These are phyloP conservation scores for Tragelaphus oryx DNA, from an alignment of 2,797 vertebrate genomes.

Conservation along the genomic window DNA sequence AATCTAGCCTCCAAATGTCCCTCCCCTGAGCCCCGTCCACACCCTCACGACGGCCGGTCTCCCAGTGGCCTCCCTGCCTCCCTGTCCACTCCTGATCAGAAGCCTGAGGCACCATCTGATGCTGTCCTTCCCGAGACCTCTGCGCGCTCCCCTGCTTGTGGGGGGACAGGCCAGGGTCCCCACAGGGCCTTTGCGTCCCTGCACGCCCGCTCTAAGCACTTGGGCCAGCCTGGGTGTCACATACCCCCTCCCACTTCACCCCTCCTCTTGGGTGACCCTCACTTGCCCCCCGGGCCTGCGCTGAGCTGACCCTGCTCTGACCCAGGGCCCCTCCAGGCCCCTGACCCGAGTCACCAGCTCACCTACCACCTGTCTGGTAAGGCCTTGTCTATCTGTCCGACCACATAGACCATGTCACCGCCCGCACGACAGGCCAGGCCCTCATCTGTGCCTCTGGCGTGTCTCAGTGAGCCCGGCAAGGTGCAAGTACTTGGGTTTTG, in stretches of 20 bases:
- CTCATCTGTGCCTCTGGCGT: neutral
- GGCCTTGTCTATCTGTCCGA: neutral
- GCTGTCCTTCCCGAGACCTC: neutral
- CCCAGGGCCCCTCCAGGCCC: neutral
- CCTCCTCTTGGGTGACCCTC: neutral
- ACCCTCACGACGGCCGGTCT: neutral
- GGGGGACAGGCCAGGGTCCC: neutral
- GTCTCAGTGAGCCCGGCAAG: neutral
- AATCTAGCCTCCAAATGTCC: too few species aligned
- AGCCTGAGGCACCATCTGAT: accelerated
- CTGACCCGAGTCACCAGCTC: neutral
- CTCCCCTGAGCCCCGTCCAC: neutral
- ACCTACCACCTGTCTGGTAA: neutral
- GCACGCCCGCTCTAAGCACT: neutral
- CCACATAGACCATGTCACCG: neutral
- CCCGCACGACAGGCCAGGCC: neutral
- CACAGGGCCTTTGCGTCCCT: neutral
- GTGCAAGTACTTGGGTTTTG: accelerated
- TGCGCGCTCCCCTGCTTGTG: neutral
- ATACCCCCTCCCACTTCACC: neutral
- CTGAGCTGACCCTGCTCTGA: neutral
- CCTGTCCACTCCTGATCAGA: neutral
- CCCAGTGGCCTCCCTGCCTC: neutral
- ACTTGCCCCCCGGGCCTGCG: neutral
- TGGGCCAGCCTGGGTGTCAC: neutral